Evolutionary conservation across 2,888 invertebrate species (phyloP).

Genomic region (Nomada fucata): DNA sequence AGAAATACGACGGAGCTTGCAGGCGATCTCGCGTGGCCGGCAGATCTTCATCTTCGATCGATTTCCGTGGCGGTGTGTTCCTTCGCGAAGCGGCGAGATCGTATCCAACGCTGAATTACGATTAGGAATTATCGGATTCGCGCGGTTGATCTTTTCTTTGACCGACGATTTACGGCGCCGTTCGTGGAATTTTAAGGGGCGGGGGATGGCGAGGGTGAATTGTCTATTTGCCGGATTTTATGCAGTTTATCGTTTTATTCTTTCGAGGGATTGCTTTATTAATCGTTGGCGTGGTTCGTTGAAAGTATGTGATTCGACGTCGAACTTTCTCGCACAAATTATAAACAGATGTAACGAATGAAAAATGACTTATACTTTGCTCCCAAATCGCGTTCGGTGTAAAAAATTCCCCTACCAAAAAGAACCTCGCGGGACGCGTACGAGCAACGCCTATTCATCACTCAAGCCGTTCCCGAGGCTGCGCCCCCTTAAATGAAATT

Average conservation of each 20-base stretch:
- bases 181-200: neutral
- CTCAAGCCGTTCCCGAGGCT: neutral
- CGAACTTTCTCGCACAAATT: no score
- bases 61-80: neutral
- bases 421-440: neutral
- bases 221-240: no score
- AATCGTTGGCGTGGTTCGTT: no score
- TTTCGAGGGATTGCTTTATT: no score
- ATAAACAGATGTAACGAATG: no score
- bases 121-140: slow-evolving; percentile 17
- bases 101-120: slow-evolving; percentile 17
- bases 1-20: slow-evolving; percentile 20
- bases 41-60: slow-evolving; percentile 31
- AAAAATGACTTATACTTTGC: no score
- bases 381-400: no score
- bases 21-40: slow-evolving; percentile 23
- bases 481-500: slow-evolving; percentile 1
- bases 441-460: neutral
- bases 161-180: neutral
- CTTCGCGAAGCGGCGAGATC: neutral
- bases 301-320: no score
- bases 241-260: no score
- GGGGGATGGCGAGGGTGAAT: neutral
- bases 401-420: neutral
- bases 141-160: neutral